These are phyloP conservation scores for Narcine bancroftii DNA, from an alignment of 2,113 vertebrate species.

Conservation along the genomic window DNA sequence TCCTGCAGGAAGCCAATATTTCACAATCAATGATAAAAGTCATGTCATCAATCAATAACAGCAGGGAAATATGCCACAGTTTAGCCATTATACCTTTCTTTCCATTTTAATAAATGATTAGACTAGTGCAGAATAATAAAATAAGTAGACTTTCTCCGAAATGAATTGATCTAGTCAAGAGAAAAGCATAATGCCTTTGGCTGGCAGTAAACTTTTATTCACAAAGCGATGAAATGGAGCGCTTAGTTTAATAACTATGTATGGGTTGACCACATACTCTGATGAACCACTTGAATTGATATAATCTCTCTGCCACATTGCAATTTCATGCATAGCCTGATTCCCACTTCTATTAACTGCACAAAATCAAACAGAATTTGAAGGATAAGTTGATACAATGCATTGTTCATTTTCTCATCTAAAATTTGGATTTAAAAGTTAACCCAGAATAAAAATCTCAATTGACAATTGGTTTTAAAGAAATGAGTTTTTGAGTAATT, in stretches of 20 bases:
- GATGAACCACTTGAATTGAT: background rate
- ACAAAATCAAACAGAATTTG: background rate
- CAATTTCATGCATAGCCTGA: conserved; percentile 12
- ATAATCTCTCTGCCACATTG: background rate
- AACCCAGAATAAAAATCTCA: background rate
- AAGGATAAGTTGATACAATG: background rate
- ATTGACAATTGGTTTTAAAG: background rate
- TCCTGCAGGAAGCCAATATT: conserved; percentile 28
- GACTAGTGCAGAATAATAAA: conserved; percentile 62
- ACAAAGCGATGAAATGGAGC: background rate
- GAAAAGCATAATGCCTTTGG: conserved; percentile 14
- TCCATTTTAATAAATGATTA: conserved; percentile 61
- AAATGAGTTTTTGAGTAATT: background rate
- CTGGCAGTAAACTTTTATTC: background rate
- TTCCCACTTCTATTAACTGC: too few species aligned
- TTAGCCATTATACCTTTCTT: conserved; percentile 48
- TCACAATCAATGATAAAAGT: conserved; percentile 22
- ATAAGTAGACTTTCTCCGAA: conserved; percentile 51
- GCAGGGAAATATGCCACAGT: conserved; percentile 8
- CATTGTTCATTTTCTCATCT: background rate
- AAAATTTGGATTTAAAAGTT: conserved; percentile 8
- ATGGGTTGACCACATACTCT: background rate
- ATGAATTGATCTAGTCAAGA: conserved; percentile 49
- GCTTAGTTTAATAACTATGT: background rate
- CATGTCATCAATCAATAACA: conserved; percentile 60